Conservation (phyloP, 2,888 invertebrate species). For the Drosophila hawaiiensis region DNA sequence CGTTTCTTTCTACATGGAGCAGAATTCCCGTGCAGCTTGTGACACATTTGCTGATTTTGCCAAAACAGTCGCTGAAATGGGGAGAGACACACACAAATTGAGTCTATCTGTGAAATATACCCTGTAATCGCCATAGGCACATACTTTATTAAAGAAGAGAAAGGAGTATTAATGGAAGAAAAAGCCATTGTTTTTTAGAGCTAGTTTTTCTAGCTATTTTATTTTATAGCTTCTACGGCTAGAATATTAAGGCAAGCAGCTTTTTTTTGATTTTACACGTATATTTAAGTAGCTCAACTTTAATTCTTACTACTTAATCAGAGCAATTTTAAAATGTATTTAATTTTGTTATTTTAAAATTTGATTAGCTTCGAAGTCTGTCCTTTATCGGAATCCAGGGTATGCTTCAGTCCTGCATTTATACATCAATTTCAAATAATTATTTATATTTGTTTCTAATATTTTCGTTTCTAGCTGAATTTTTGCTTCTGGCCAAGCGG, state of each 20-base stretch:
- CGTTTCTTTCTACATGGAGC: slow-evolving; percentile 82
- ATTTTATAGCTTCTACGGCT: too few species aligned
- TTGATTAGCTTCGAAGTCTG: fast-evolving
- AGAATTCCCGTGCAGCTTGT: slow-evolving; percentile 81
- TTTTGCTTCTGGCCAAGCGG: slow-evolving; percentile 16
- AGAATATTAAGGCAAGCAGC: too few species aligned
- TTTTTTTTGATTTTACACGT: background rate
- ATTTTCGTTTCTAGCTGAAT: slow-evolving; percentile 6
- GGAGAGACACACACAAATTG: background rate
- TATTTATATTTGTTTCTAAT: slow-evolving; percentile 51
- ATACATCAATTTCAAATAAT: background rate
- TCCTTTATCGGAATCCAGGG: slow-evolving; percentile 13
- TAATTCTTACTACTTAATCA: background rate
- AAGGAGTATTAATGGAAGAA: background rate
- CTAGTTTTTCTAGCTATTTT: background rate
- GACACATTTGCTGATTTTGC: slow-evolving; percentile 78
- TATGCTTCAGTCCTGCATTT: background rate
- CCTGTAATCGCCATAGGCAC: slow-evolving; percentile 24
- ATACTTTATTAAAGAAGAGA: too few species aligned
- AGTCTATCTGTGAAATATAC: slow-evolving; percentile 15
- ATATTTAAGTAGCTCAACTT: background rate
- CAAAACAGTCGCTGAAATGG: slow-evolving; percentile 21
- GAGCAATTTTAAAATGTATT: background rate
- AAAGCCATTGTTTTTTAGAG: background rate
- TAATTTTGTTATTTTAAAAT: background rate